phyloP scores from a whole-genome alignment of 2,113 vertebrate species.

The Aleadryas rufinucha region DNA sequence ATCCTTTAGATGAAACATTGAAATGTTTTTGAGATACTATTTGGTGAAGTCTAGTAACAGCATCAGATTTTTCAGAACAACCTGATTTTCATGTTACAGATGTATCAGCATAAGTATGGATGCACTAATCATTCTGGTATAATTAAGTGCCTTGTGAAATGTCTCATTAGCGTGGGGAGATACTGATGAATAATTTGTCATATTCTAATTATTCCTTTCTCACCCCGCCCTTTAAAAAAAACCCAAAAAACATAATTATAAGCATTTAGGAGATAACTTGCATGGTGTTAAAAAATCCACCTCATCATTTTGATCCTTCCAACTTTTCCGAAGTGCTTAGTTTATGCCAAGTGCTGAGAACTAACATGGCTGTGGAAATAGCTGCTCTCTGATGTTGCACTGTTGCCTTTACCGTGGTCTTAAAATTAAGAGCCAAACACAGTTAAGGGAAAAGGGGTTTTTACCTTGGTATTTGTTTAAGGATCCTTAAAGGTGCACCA shows the following conservation, averaged over 20 bases:
- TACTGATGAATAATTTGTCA: slow-evolving; percentile 31
- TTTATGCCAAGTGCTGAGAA: not conserved
- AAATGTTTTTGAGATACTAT: slow-evolving; percentile 54
- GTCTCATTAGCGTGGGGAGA: slow-evolving; percentile 49
- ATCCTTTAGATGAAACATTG: slow-evolving; percentile 13
- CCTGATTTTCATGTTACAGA: slow-evolving; percentile 49
- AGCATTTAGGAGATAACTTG: slow-evolving; percentile 31
- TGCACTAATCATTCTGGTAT: slow-evolving; percentile 7
- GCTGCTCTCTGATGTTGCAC: not conserved
- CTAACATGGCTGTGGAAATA: not conserved
- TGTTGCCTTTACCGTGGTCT: no score
- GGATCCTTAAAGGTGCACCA: no score
- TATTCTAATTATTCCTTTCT: slow-evolving; percentile 39
- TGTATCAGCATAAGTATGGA: slow-evolving; percentile 20
- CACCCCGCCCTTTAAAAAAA: not conserved
- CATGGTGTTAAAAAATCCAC: not conserved
- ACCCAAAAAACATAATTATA: not conserved
- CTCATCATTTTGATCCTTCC: not conserved
- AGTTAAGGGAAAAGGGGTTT: no score
- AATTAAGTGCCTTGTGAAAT: slow-evolving; percentile 64
- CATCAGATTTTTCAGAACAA: slow-evolving; percentile 31
- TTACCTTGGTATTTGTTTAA: no score
- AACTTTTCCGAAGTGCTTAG: not conserved
- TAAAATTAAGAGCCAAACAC: no score
- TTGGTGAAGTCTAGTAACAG: slow-evolving; percentile 37